Percentiles rank a stretch among this genome's conserved stretches.
Evolutionary conservation across 2,113 vertebrate species (phyloP).

Genomic region (Oncorhynchus clarkii): DNA sequence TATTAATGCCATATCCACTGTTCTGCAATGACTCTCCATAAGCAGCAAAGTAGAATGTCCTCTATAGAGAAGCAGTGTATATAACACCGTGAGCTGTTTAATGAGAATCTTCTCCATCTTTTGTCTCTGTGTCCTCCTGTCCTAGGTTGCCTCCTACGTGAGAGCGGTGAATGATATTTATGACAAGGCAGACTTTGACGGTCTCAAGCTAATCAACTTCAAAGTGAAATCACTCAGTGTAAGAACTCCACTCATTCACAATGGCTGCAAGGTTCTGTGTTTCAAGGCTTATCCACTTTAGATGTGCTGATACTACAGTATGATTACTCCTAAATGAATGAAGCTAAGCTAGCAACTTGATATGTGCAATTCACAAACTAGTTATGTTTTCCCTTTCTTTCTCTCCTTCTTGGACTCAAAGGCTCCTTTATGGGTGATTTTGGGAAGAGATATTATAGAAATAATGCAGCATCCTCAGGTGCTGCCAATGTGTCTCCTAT

Average conservation of each 20-base stretch:
- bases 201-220: slow-evolving; percentile 77
- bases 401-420: background rate
- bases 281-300: background rate
- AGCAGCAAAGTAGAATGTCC: background rate
- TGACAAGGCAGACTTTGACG: slow-evolving; percentile 72
- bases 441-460: background rate
- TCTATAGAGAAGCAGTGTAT: background rate
- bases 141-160: slow-evolving; percentile 75
- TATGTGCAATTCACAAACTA: background rate
- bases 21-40: background rate
- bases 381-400: background rate
- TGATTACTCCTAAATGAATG: background rate
- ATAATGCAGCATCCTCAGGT: background rate
- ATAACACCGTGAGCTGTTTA: background rate
- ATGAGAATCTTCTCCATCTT: background rate
- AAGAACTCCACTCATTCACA: slow-evolving; percentile 41
- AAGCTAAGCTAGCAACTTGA: no score
- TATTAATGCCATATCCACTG: background rate
- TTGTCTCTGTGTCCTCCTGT: slow-evolving; percentile 3
- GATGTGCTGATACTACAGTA: background rate
- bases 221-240: slow-evolving; percentile 78
- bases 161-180: slow-evolving; percentile 76
- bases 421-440: background rate
- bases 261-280: background rate
- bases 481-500: background rate